These are phyloP conservation scores for Cisticola juncidis DNA, from an alignment of 2,113 vertebrate species.

Conservation along the genomic window DNA sequence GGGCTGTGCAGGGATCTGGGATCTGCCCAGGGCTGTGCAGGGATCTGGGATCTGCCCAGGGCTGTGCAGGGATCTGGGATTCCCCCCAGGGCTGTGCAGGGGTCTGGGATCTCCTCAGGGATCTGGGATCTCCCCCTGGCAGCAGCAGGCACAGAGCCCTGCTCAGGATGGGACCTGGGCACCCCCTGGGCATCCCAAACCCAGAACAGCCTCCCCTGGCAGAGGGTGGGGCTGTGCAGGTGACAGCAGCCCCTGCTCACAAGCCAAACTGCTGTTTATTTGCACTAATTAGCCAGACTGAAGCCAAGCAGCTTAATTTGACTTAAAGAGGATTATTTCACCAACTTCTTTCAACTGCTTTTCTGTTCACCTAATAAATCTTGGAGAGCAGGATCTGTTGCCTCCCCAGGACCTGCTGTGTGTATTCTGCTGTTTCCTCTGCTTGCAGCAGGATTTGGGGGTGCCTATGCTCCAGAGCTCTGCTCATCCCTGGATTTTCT, in stretches of 20 bases:
- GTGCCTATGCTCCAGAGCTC: too few relatives aligned
- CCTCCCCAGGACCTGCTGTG: background rate
- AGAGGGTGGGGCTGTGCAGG: background rate
- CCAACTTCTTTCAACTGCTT: background rate
- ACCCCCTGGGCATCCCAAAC: rapidly evolving
- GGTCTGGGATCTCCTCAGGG: too few relatives aligned
- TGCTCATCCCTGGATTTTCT: background rate
- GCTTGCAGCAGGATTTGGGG: background rate
- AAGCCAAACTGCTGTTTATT: background rate
- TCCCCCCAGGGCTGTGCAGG: too few relatives aligned
- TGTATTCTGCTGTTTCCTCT: background rate
- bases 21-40: background rate
- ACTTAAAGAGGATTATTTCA: background rate
- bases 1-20: background rate
- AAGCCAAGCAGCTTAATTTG: background rate
- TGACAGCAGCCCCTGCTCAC: background rate
- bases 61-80: too few relatives aligned
- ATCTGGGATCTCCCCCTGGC: background rate
- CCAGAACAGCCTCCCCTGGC: rapidly evolving
- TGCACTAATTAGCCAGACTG: background rate
- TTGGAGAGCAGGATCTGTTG: too few relatives aligned
- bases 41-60: too few relatives aligned
- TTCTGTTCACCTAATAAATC: background rate
- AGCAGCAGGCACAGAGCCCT: background rate
- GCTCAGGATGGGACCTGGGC: background rate